phyloP scores from a whole-genome alignment of 2,888 invertebrate species.

The Scelioninae gen. 2 region DNA sequence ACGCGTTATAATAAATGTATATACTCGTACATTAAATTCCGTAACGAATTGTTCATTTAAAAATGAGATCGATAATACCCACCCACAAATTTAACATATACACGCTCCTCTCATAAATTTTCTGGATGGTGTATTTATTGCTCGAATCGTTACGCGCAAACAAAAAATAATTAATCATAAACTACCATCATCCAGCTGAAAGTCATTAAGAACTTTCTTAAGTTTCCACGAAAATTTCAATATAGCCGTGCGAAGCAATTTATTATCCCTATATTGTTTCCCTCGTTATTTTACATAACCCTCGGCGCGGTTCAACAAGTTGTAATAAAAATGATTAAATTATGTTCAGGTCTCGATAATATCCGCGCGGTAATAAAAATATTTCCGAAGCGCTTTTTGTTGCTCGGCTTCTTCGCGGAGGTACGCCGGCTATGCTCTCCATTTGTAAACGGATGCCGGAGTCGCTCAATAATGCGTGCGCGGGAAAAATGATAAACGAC shows the following conservation, averaged over 20 bases:
- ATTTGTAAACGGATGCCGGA: conserved; percentile 46
- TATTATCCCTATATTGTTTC: conserved; percentile 20
- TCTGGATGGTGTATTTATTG: too few species aligned
- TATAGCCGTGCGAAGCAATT: background rate
- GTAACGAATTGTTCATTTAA: too few species aligned
- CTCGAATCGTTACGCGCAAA: background rate
- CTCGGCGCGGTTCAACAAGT: conserved; percentile 32
- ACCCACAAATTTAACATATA: too few species aligned
- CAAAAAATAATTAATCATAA: conserved; percentile 25
- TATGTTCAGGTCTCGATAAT: conserved; percentile 38
- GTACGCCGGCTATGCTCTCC: conserved; percentile 44
- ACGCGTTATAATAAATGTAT: too few species aligned
- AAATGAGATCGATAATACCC: too few species aligned
- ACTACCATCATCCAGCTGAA: conserved; percentile 16
- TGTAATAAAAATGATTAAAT: conserved; percentile 51
- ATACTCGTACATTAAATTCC: too few species aligned
- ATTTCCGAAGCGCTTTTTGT: conserved; percentile 39
- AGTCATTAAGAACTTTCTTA: conserved; percentile 25
- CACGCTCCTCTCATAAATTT: too few species aligned
- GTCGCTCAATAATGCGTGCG: conserved; percentile 55
- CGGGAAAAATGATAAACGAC: conserved; percentile 54
- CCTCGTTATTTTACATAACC: background rate
- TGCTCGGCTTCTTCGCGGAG: conserved; percentile 10
- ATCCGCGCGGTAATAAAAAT: conserved; percentile 45
- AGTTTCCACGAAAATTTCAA: conserved; percentile 19